Evolutionary conservation across 1,140 invertebrate species (phyloP), one percentile per base, ranked within the genome.

Genomic region (Drosophila ananassae): DNA sequence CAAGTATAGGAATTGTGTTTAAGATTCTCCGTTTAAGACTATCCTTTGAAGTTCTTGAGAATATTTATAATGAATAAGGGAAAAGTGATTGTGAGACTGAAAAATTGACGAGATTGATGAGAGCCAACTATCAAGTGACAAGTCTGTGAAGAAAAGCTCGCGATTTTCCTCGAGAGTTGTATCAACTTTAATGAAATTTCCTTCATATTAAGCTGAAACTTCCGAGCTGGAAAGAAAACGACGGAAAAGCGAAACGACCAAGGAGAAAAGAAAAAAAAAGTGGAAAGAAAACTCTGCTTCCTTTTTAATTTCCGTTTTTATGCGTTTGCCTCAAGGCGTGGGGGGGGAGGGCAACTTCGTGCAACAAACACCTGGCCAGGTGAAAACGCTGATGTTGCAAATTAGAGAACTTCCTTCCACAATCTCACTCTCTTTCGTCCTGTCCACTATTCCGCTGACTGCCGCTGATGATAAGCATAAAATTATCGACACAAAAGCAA

Each of bases 301-400:
- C 81, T 77, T 80, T 81, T 85, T 87, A 85, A 87, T 87, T 85
- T 83, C 80, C 80, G 80, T 87, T 78, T 85, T 81, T 80, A 84
- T 84, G 77, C 63, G 66, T 69, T 57, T 4, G 51, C 62, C 63
- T 37, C 66, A 69, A 50, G 66, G 66, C 51, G 21, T 41, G 0
- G 0, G 10, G 44, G 44, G n/a, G 2, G 4, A 21, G 9, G 1
- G 44, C 0, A 28, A 28, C 25, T 13, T 13, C n/a, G 24, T 59
- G 60, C 60, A 34, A 48, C 44, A 60, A 28, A 50, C 60, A 62
- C 46, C 60, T 62, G 53, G 51, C 13, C 10, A 32, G 13, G 30
- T n/a, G 17, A 30, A 17, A 34, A 17, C 30, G 79, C 79, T 83
- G 79, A 83, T 83, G 79, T 71, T 83, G 75, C 79, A 79, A 83